Evolutionary conservation across 2,888 invertebrate species (phyloP).

Genomic region (Phorcus lineatus): DNA sequence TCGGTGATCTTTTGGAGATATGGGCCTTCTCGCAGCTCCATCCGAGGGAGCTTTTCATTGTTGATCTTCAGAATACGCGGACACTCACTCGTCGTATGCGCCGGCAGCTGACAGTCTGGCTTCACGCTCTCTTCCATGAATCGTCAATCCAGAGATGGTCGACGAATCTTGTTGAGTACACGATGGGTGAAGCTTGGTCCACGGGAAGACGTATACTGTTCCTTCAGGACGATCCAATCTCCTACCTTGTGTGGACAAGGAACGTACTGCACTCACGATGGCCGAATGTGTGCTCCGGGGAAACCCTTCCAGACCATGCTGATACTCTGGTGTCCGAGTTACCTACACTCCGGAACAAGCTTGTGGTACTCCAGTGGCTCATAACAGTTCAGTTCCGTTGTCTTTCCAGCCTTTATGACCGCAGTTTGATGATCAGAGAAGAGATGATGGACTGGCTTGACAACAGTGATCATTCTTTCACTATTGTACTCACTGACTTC

Average conservation of each 20-base stretch:
- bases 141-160: neutral
- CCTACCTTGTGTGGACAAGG: neutral
- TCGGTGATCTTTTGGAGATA: neutral
- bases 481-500: slow-evolving; percentile 9
- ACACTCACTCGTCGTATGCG: neutral
- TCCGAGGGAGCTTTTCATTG: neutral
- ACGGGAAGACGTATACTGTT: neutral
- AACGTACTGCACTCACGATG: neutral
- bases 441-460: neutral
- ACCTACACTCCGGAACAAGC: neutral
- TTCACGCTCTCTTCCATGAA: neutral
- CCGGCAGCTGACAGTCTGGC: neutral
- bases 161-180: neutral
- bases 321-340: neutral
- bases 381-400: neutral
- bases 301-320: neutral
- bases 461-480: neutral
- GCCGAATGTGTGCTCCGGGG: slow-evolving; percentile 12
- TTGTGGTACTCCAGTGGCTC: neutral
- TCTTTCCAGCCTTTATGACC: neutral
- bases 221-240: slow-evolving; percentile 1
- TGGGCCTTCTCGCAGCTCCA: slow-evolving; percentile 12
- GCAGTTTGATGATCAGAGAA: neutral
- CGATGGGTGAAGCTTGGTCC: neutral
- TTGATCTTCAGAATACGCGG: neutral